Conservation (phyloP, 2,797 vertebrate genomes). For the Onychomys arenicola region DNA sequence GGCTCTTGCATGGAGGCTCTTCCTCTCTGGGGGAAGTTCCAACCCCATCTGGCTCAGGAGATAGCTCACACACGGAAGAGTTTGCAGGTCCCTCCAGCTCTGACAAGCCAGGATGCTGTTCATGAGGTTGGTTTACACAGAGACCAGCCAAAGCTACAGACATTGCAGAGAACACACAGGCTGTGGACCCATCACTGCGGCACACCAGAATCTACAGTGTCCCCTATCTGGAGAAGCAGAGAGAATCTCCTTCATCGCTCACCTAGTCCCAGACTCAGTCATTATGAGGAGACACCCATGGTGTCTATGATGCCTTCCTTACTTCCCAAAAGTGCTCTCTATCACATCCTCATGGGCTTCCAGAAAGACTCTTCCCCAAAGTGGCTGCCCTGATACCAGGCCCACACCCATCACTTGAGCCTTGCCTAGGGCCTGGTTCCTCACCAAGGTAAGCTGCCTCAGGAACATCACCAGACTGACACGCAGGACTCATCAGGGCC, state of each 20-base stretch:
- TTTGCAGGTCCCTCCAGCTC: background rate
- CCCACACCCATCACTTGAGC: background rate
- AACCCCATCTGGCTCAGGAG: rapidly evolving
- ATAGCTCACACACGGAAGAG: background rate
- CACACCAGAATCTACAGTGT: rapidly evolving
- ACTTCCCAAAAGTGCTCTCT: background rate
- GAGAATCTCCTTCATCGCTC: rapidly evolving
- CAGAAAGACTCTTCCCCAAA: background rate
- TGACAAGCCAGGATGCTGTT: rapidly evolving
- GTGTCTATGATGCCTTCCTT: rapidly evolving
- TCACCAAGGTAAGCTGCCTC: background rate
- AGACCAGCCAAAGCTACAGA: rapidly evolving
- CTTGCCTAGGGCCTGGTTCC: background rate
- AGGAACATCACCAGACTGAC: rapidly evolving
- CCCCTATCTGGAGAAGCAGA: background rate
- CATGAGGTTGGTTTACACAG: background rate
- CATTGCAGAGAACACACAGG: background rate
- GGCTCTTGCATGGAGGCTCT: rapidly evolving
- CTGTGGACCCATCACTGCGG: rapidly evolving
- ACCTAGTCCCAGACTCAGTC: rapidly evolving
- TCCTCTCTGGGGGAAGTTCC: background rate
- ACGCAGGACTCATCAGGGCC: background rate
- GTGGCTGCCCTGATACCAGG: rapidly evolving
- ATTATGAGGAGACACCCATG: too few species aligned
- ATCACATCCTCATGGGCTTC: rapidly evolving